These are phyloP conservation scores for Hypomecis atomaria DNA, from an alignment of 2,888 invertebrate genomes.

Conservation along the genomic window DNA sequence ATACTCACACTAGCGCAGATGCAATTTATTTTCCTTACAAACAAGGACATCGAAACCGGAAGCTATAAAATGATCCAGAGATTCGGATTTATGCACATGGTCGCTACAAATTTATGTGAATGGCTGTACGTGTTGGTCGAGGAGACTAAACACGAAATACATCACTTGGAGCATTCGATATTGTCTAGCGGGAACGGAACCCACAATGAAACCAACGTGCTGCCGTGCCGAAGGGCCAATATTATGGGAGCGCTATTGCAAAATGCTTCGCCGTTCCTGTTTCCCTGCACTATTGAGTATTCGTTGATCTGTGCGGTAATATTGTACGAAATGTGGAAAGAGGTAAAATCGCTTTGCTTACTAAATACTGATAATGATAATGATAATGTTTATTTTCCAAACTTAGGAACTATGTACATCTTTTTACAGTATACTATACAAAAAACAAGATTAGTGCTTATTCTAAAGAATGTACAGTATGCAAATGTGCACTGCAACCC, in stretches of 20 bases:
- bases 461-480: too few species aligned
- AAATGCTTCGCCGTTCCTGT: slow-evolving; percentile 91
- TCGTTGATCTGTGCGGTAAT: slow-evolving; percentile 95
- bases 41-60: slow-evolving; percentile 87
- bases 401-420: too few species aligned
- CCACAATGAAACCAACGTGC: slow-evolving; percentile 51
- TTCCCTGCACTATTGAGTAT: slow-evolving; percentile 96
- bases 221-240: slow-evolving; percentile 85
- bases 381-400: too few species aligned
- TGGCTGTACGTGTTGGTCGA: slow-evolving; percentile 95
- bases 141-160: slow-evolving; percentile 95
- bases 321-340: slow-evolving; percentile 96
- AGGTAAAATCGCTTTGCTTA: slow-evolving; percentile 82
- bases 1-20: slow-evolving; percentile 94
- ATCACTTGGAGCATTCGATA: slow-evolving; percentile 85
- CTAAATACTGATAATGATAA: too few species aligned
- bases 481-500: too few species aligned
- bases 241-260: slow-evolving; percentile 89
- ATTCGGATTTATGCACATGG: slow-evolving; percentile 97
- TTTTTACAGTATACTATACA: too few species aligned
- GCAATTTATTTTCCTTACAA: slow-evolving; percentile 97
- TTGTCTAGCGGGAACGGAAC: slow-evolving; percentile 45
- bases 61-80: slow-evolving; percentile 89
- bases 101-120: slow-evolving; percentile 96
- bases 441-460: too few species aligned